Conservation (phyloP, 2,113 vertebrate genomes). For the Halcyon malimbica region DNA sequence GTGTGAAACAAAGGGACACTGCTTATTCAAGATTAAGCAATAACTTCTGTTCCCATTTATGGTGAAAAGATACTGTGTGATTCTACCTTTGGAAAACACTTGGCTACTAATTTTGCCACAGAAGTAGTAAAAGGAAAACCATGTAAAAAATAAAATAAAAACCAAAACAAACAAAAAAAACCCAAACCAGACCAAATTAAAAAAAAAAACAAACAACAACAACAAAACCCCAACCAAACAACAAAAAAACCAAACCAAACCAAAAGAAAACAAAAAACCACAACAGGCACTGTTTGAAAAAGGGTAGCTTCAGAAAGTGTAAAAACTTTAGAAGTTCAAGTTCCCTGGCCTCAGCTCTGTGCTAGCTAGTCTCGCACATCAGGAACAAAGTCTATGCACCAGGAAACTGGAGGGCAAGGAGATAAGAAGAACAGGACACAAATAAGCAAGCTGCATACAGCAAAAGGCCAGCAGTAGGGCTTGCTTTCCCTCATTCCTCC, state of each 20-base stretch:
- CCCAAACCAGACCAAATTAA: no score
- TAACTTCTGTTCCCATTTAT: background rate
- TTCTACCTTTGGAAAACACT: background rate
- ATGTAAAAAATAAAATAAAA: background rate
- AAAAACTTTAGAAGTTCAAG: rapidly evolving
- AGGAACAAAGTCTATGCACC: background rate
- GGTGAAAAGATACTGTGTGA: background rate
- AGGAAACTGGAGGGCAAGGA: background rate
- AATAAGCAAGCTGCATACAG: background rate
- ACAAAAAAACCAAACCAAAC: no score
- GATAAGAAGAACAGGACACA: background rate
- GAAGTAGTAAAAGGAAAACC: background rate
- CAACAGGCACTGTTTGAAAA: background rate
- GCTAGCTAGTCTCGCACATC: background rate
- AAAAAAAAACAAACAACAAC: no score
- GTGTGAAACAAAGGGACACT: background rate
- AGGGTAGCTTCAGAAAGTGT: background rate
- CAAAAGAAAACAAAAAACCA: background rate
- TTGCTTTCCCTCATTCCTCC: background rate
- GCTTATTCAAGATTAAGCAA: background rate
- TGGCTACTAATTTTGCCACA: background rate
- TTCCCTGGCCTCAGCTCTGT: background rate
- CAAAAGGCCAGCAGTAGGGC: background rate
- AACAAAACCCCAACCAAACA: no score
- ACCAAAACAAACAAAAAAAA: no score